Conservation (phyloP, 2,113 vertebrate genomes). For the Gallinago undulata region DNA sequence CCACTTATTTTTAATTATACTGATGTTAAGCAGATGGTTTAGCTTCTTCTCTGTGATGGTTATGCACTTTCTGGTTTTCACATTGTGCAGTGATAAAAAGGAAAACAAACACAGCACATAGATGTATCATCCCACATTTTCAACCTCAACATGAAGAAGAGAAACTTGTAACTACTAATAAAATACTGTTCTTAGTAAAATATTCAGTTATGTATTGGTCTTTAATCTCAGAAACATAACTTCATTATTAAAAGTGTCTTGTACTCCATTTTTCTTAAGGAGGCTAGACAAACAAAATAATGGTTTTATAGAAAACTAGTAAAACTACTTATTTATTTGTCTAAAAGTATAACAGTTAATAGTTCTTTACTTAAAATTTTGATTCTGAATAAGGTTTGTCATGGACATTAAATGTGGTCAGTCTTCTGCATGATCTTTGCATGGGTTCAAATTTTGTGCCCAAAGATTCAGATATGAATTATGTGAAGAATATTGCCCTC, state of each 20-base stretch:
- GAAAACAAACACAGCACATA: neutral
- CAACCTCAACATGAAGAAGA: neutral
- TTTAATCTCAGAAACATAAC: neutral
- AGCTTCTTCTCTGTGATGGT: neutral
- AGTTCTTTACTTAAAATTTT: neutral
- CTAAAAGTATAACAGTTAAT: neutral
- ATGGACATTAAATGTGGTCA: neutral
- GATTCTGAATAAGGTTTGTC: accelerated
- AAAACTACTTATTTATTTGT: neutral
- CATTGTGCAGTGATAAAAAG: neutral
- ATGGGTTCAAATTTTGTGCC: neutral
- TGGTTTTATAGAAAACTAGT: neutral
- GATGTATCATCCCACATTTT: neutral
- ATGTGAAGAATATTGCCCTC: neutral
- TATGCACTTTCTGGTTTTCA: neutral
- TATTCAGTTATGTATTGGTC: neutral
- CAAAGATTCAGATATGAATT: neutral
- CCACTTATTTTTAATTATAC: neutral
- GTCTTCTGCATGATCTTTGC: neutral
- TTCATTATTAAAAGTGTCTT: neutral
- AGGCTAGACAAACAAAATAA: neutral
- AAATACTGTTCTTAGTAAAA: neutral
- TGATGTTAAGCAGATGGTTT: neutral
- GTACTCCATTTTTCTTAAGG: neutral
- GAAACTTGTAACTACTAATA: neutral